Conservation (phyloP, 2,113 vertebrate genomes). For the Python bivittatus region DNA sequence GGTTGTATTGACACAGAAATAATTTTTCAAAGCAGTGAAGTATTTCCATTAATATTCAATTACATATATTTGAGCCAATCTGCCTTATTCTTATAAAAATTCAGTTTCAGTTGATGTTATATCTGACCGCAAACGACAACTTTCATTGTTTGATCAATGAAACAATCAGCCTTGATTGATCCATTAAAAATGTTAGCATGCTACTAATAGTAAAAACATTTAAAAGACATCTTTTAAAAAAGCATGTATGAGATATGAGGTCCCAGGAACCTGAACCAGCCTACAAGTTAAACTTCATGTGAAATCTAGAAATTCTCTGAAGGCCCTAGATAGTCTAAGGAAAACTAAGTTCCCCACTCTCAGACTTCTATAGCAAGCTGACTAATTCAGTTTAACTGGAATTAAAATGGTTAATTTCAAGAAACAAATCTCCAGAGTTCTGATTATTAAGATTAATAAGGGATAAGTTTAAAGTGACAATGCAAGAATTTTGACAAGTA, state of each 20-base stretch:
- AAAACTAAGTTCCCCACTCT: background rate
- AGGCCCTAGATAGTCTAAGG: background rate
- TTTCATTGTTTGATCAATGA: conserved; percentile 29
- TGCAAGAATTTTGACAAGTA: no score
- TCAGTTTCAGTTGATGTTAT: conserved; percentile 8
- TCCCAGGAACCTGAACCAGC: background rate
- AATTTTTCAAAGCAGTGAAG: background rate
- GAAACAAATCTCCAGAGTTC: background rate
- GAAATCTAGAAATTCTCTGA: background rate
- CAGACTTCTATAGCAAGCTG: no score
- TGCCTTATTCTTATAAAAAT: background rate
- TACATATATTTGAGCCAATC: background rate
- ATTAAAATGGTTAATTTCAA: background rate
- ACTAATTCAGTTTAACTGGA: background rate
- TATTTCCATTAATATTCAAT: conserved; percentile 1
- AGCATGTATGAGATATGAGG: background rate
- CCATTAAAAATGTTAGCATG: conserved; percentile 16
- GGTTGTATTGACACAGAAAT: background rate
- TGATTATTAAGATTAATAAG: no score
- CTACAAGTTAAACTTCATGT: background rate
- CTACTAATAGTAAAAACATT: background rate
- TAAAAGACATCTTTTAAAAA: background rate
- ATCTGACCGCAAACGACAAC: conserved; percentile 8
- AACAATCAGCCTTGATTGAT: background rate
- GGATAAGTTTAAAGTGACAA: no score